phyloP scores from a whole-genome alignment of 2,888 invertebrate species.

The Trileptium ribeirensis region DNA sequence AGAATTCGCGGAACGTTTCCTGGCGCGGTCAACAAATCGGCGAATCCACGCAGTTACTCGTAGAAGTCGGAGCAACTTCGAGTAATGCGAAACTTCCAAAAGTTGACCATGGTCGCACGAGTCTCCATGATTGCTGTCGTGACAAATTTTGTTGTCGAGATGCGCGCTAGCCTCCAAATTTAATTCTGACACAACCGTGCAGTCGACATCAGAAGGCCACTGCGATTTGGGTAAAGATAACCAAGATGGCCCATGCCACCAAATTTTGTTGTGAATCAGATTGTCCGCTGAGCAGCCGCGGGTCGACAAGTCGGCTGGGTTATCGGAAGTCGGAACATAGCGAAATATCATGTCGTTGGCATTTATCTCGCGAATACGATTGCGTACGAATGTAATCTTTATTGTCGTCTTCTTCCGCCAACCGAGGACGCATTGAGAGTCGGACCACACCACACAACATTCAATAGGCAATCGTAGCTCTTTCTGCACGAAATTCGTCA shows the following conservation, averaged over 20 bases:
- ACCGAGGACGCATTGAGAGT: constrained; percentile 7
- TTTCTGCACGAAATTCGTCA: not conserved
- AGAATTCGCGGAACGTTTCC: not conserved
- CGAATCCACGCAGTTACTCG: constrained; percentile 2
- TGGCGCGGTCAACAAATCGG: not conserved
- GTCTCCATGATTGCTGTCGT: no score
- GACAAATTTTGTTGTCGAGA: no score
- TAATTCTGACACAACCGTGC: no score
- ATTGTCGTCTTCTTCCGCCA: not conserved
- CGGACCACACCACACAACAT: not conserved
- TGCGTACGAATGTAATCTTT: not conserved
- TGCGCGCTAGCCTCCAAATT: no score
- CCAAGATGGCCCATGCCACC: no score
- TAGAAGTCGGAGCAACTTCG: not conserved
- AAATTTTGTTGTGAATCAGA: no score
- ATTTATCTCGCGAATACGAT: not conserved
- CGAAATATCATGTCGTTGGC: not conserved
- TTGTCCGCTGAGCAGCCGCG: constrained; percentile 2
- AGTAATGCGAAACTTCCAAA: not conserved
- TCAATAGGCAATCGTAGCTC: not conserved
- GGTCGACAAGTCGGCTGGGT: constrained; percentile 40
- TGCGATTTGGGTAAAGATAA: no score
- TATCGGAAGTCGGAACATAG: constrained; percentile 29
- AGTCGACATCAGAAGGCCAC: no score
- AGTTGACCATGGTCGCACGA: no score